phyloP scores from a whole-genome alignment of 2,888 invertebrate species.

The Lamellibrachia satsuma region DNA sequence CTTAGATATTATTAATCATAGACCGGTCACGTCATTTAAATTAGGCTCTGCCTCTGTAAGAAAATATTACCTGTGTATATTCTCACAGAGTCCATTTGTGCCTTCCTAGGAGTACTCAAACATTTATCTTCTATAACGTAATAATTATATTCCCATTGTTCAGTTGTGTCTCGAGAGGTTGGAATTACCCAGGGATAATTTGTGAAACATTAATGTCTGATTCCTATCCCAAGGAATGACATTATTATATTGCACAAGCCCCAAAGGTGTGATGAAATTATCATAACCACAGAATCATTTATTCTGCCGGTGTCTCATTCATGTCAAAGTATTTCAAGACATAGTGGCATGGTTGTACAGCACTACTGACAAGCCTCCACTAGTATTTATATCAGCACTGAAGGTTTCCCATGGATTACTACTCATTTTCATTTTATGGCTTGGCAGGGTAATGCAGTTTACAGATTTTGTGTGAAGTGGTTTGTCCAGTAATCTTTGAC shows the following conservation, averaged over 20 bases:
- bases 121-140: too few species aligned
- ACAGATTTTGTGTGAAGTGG: not conserved
- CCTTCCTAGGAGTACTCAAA: too few species aligned
- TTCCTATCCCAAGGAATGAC: not conserved
- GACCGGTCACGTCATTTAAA: too few species aligned
- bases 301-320: not conserved
- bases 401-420: not conserved
- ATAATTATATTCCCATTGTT: too few species aligned
- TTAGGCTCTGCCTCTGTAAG: too few species aligned
- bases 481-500: not conserved
- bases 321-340: not conserved
- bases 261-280: not conserved
- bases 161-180: too few species aligned
- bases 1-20: too few species aligned
- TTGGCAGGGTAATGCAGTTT: not conserved
- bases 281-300: not conserved
- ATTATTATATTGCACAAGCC: not conserved
- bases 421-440: not conserved
- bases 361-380: not conserved
- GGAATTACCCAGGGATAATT: too few species aligned
- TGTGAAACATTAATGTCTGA: not conserved
- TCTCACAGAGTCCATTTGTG: too few species aligned
- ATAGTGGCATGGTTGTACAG: not conserved
- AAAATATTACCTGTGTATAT: too few species aligned
- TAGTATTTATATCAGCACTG: not conserved